These are phyloP conservation scores for Dicentrarchus labrax DNA, from an alignment of 2,113 vertebrate genomes.

Conservation along the genomic window DNA sequence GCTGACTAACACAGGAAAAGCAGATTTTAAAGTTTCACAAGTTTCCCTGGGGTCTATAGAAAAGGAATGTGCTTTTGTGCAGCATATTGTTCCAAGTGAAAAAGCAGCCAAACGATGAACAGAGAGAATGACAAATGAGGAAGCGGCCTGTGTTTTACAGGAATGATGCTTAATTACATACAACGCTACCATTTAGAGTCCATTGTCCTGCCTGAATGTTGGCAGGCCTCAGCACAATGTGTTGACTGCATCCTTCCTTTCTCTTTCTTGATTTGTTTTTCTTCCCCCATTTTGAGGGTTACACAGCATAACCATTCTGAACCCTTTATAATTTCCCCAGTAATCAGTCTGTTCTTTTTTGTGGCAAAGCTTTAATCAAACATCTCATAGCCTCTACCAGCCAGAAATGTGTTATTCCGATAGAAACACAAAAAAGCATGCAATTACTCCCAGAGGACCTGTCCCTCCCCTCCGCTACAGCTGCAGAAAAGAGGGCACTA, in stretches of 20 bases:
- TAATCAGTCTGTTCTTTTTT: constrained; percentile 71
- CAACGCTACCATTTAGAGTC: constrained; percentile 72
- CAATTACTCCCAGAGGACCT: constrained; percentile 74
- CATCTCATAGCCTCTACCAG: constrained; percentile 62
- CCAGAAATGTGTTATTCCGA: constrained; percentile 74
- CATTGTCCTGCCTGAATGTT: constrained; percentile 70
- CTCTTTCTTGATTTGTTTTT: constrained; percentile 68
- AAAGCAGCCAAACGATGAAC: constrained; percentile 56
- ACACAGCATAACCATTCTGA: constrained; percentile 55
- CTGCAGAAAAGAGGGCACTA: constrained; percentile 75
- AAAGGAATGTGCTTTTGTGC: constrained; percentile 15
- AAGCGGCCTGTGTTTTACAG: constrained; percentile 58
- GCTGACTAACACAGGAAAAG: constrained; percentile 8
- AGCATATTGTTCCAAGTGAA: constrained; percentile 33
- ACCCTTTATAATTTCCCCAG: constrained; percentile 71
- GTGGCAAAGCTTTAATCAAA: constrained; percentile 76
- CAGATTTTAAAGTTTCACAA: constrained; percentile 20
- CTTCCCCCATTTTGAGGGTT: constrained; percentile 51
- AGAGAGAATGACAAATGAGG: constrained; percentile 59
- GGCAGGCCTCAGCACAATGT: constrained; percentile 63
- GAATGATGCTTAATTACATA: constrained; percentile 73
- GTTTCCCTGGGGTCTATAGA: constrained; percentile 30
- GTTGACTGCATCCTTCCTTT: constrained; percentile 68
- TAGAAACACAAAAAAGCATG: constrained; percentile 76
- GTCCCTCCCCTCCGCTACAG: constrained; percentile 71